Conservation (phyloP, 2,888 invertebrate genomes). For the Drosophila barbarae region DNA sequence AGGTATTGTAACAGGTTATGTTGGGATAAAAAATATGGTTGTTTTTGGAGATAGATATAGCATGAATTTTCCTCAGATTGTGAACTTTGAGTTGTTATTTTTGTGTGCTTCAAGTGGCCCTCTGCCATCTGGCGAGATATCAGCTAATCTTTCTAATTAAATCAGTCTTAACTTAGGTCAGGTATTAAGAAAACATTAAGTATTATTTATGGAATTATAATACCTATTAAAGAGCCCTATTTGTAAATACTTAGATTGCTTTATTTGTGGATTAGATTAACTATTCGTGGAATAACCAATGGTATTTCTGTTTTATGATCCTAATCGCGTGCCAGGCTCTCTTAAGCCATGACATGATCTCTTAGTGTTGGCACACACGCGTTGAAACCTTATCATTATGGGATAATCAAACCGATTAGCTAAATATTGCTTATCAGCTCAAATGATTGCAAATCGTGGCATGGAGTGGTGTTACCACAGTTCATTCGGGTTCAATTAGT, state of each 20-base stretch:
- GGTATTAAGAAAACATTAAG: background rate
- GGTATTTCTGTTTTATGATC: conserved; percentile 10
- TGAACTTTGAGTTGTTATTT: conserved; percentile 10
- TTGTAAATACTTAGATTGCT: background rate
- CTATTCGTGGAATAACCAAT: conserved; percentile 3
- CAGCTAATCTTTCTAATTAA: background rate
- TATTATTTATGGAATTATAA: background rate
- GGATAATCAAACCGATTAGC: conserved; percentile 32
- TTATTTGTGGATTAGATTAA: conserved; percentile 1
- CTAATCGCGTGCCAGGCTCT: conserved; percentile 29
- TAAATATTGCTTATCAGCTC: conserved; percentile 4
- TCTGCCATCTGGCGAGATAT: background rate
- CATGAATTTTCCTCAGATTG: background rate
- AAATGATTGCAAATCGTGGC: conserved; percentile 31
- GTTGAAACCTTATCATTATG: conserved; percentile 10
- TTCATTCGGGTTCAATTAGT: conserved; percentile 19
- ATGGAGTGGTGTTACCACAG: background rate
- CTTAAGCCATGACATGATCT: conserved; percentile 11
- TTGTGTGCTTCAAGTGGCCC: background rate
- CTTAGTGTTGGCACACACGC: conserved; percentile 13
- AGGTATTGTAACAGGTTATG: background rate
- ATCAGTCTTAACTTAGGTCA: conserved; percentile 11
- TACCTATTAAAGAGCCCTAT: background rate
- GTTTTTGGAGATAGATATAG: background rate
- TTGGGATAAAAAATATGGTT: conserved; percentile 8